Evolutionary conservation across 2,888 invertebrate species (phyloP).

Genomic region (Metopia argyrocephala): DNA sequence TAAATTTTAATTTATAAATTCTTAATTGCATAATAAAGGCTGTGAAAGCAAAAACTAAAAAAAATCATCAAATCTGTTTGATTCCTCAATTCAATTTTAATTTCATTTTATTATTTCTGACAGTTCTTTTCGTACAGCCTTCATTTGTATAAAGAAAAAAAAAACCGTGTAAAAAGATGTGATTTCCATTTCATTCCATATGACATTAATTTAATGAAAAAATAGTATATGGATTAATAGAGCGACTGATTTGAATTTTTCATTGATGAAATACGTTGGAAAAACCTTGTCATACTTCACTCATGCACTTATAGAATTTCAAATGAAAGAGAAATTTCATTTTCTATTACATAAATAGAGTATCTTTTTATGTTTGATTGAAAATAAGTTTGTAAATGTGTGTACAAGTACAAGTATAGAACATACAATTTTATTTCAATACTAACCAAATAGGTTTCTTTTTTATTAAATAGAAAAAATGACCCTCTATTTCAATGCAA

Average conservation of each 20-base stretch:
- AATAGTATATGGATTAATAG: slow-evolving; percentile 39
- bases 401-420: not conserved
- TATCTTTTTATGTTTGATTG: not conserved
- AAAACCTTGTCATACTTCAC: slow-evolving; percentile 50
- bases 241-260: slow-evolving; percentile 41
- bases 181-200: slow-evolving; percentile 33
- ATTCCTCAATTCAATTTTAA: slow-evolving; percentile 47
- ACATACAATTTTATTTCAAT: not conserved
- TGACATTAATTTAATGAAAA: slow-evolving; percentile 61
- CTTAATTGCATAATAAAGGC: slow-evolving; percentile 49
- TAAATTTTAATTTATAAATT: slow-evolving; percentile 47
- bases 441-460: no score
- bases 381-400: no score
- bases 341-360: slow-evolving; percentile 22
- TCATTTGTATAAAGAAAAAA: not conserved
- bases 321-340: slow-evolving; percentile 40
- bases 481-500: slow-evolving; percentile 31
- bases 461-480: no score
- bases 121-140: not conserved
- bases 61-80: slow-evolving; percentile 21
- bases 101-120: not conserved
- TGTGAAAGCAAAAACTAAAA: slow-evolving; percentile 19
- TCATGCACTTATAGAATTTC: slow-evolving; percentile 16
- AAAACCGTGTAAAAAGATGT: slow-evolving; percentile 37
- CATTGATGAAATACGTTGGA: slow-evolving; percentile 3